Percentiles rank a stretch among this genome's conserved stretches.
Evolutionary conservation across 2,113 vertebrate species (phyloP).

Genomic region (Pelvicachromis taeniatus): DNA sequence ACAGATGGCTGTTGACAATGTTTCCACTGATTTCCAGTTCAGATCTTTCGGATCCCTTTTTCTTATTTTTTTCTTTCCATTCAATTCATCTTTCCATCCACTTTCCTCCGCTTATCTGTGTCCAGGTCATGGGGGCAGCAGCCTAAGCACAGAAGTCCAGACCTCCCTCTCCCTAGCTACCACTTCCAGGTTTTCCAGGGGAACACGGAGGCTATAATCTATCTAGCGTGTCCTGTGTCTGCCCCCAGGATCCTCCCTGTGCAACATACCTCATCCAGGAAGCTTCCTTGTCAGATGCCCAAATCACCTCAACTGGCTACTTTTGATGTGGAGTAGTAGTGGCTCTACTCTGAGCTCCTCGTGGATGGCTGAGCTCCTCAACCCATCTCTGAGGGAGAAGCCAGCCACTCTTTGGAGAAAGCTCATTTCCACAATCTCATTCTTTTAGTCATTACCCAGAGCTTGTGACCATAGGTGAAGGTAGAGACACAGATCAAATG

Average conservation of each 20-base stretch:
- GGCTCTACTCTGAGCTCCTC: background rate
- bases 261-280: background rate
- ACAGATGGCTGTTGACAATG: background rate
- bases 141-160: background rate
- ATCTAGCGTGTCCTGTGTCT: background rate
- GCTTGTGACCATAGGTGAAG: background rate
- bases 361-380: background rate
- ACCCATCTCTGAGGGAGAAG: too few species aligned
- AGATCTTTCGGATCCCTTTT: background rate
- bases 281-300: background rate
- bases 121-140: background rate
- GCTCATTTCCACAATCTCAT: background rate
- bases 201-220: background rate
- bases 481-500: background rate
- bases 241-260: background rate
- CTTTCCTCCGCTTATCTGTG: background rate
- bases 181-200: background rate
- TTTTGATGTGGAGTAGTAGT: background rate
- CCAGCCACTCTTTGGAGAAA: too few species aligned
- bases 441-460: background rate
- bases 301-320: background rate
- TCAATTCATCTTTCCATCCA: background rate
- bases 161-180: background rate
- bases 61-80: background rate
- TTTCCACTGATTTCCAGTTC: background rate